These are phyloP conservation scores for Smutsia temminckii DNA, from an alignment of 2,797 vertebrate species.

Conservation along the genomic window DNA sequence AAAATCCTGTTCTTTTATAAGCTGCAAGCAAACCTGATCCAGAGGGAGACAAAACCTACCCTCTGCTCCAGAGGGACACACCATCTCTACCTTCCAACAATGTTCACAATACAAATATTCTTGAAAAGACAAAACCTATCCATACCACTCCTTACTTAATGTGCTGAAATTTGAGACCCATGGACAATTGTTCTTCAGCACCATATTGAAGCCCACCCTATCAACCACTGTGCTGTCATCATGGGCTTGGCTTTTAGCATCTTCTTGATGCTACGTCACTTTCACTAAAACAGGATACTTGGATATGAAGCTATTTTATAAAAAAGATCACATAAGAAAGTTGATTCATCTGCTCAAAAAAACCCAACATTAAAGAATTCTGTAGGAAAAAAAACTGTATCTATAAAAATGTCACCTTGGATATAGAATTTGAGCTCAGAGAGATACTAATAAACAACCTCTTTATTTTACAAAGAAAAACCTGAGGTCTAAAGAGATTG, in stretches of 20 bases:
- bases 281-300: neutral
- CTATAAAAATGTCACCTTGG: neutral
- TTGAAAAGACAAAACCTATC: neutral
- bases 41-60: neutral
- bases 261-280: neutral
- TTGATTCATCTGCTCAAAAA: conserved; percentile 14
- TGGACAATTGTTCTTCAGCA: neutral
- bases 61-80: neutral
- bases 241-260: neutral
- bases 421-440: neutral
- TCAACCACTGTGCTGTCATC: neutral
- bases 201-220: neutral
- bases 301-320: neutral
- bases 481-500: neutral
- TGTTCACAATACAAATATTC: neutral
- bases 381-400: neutral
- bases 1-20: conserved; percentile 1
- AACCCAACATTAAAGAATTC: neutral
- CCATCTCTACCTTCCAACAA: neutral
- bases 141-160: neutral
- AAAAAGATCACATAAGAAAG: neutral
- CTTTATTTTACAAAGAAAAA: conserved; percentile 34
- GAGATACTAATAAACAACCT: neutral
- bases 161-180: neutral
- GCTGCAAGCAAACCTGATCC: neutral